phyloP scores from a whole-genome alignment of 2,797 vertebrate genomes.

The Acanthis flammea region DNA sequence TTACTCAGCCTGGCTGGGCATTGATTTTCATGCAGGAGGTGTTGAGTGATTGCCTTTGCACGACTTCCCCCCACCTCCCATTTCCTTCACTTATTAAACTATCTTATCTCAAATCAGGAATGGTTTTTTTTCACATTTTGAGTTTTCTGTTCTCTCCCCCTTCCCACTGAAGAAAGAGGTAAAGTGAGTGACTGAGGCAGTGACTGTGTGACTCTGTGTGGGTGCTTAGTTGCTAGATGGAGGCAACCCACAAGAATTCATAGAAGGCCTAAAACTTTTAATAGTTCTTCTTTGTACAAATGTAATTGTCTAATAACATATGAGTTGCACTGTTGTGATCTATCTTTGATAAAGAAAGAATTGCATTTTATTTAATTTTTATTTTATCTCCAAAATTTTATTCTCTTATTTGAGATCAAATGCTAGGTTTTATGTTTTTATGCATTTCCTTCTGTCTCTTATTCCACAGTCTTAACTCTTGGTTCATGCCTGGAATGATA shows the following conservation, averaged over 20 bases:
- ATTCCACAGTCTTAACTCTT: neutral
- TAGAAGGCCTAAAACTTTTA: neutral
- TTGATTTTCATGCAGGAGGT: rapidly evolving
- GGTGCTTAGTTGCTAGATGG: neutral
- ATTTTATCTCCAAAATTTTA: neutral
- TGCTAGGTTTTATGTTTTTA: neutral
- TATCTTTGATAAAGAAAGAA: neutral
- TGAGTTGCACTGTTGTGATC: neutral
- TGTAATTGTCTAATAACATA: neutral
- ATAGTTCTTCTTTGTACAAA: neutral
- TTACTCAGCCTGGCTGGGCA: neutral
- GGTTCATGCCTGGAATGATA: rapidly evolving
- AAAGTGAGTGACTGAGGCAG: neutral
- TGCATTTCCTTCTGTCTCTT: neutral
- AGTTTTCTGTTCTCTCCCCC: rapidly evolving
- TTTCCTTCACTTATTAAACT: neutral
- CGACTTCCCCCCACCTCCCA: rapidly evolving
- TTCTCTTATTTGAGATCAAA: neutral
- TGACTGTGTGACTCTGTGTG: too few species aligned
- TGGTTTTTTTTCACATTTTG: neutral
- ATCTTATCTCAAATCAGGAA: neutral
- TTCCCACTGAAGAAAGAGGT: neutral
- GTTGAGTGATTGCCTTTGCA: neutral
- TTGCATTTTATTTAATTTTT: neutral
- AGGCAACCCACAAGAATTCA: neutral